Base-by-base conservation (phyloP, 2,797 vertebrate genomes). In the Mycteria americana region DNA sequence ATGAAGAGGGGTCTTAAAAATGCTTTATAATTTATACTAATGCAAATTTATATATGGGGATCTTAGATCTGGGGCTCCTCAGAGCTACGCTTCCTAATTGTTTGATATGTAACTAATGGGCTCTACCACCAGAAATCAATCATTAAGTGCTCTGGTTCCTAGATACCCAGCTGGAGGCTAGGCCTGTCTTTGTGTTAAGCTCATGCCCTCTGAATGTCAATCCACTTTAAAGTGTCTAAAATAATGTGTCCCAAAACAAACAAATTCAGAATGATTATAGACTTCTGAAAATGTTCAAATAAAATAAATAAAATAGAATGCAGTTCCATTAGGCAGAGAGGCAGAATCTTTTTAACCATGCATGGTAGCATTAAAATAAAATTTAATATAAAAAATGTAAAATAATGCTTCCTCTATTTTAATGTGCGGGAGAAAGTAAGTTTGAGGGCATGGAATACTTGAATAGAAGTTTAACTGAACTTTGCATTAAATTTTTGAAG, bases 1-100 rank as follows among this genome's bases (percentile, higher is more conserved):
- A 92, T 88, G 46, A 92, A 67, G 64, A 88, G 5, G 11, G 23
- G 68, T 93, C 90, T 93, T 95, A 62, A 77, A 85, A 88, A 88
- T 87, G 68, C 73, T 89, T 74, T 92, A 51, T 83, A 95, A 93
- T 57, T 87, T 69, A 46, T 9, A 51, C 27, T 75, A 73, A 89
- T 89, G 81, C 54, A 85, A 87, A 95, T 92, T 67, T 89, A 54
- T 85, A 78, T 54, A 7, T 31, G 50, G 87, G 41, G 30, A n/a
- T 64, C 64, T 83, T 75, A 57, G 56, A 87, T 77, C 37, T 75
- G 72, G 53, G 39, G 27, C 31, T 95, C 37, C 86, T 94, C 60
- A 73, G 72, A 74, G 56, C 39, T 75, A 0, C 67, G 33, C 43
- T 85, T 87, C 59, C 68, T 89, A 82, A 93, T 70, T 85, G 70